A percentile compares a stretch with the other conserved stretches of the same genome.
phyloP scores from a whole-genome alignment of 2,888 invertebrate species.

The Nowickia ferox region DNA sequence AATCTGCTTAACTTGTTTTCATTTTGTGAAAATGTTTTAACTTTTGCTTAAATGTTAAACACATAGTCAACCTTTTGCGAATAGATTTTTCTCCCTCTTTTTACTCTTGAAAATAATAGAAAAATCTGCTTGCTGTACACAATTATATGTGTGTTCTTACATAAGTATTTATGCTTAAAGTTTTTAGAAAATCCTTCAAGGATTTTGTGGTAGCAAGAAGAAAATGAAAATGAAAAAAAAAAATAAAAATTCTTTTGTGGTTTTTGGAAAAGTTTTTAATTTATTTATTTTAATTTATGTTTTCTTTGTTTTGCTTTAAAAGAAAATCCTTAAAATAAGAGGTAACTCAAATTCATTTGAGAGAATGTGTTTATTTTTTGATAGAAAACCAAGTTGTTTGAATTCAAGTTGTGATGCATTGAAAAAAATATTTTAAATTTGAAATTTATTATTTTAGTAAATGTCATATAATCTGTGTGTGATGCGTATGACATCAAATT shows the following conservation, averaged over 20 bases:
- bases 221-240: slow-evolving; percentile 14
- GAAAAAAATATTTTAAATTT: neutral
- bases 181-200: slow-evolving; percentile 38
- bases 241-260: slow-evolving; percentile 40
- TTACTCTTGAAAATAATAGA: slow-evolving; percentile 5
- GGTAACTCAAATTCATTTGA: neutral
- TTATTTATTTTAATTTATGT: slow-evolving; percentile 67
- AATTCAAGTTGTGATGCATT: neutral
- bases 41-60: slow-evolving; percentile 42
- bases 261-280: slow-evolving; percentile 58
- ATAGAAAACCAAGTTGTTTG: neutral
- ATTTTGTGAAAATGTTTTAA: slow-evolving; percentile 1
- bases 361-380: neutral
- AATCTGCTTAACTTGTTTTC: neutral
- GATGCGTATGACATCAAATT: neutral
- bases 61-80: slow-evolving; percentile 43
- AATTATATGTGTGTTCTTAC: neutral
- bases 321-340: neutral
- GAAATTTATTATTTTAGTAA: slow-evolving; percentile 1
- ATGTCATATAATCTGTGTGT: neutral
- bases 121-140: neutral
- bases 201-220: neutral
- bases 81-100: slow-evolving; percentile 3
- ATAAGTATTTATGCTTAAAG: neutral
- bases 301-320: slow-evolving; percentile 18